Base-by-base conservation (phyloP, 2,797 vertebrate genomes). In the Selene dorsalis region DNA sequence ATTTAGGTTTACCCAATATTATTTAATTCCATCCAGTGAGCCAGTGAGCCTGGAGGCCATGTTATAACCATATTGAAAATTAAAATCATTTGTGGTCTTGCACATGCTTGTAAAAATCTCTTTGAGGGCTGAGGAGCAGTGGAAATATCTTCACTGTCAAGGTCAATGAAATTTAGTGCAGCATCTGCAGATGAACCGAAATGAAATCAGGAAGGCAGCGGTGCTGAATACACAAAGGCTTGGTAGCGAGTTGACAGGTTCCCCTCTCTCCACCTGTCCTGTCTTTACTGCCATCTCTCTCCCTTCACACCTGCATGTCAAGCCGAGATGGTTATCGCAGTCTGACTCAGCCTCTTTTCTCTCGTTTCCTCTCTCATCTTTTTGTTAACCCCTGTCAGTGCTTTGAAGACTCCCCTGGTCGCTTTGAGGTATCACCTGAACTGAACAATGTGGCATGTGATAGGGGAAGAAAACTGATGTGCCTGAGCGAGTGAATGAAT, bases 231-330 rank as follows among this genome's bases (percentile, higher is more conserved):
- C 47, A 41, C 30, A 58, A 4, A 41, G 47, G n/a, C 38, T 38
- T 5, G 3, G 5, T 7, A 0, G 30, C 50, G 61, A 65, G 50
- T 13, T 6, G 61, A 73, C 79, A 82, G 79, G 41, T 63, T 22
- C 39, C 41, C 62, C 41, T 48, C 53, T 26, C 43, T 80, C 76
- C 85, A 87, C 88, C 87, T 91, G 90, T 88, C 69, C 77, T 64
- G 13, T 39, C 76, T 75, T 20, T 9, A 10, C 79, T 16, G 16
- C 32, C 52, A 7, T 75, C 58, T 66, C 38, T 59, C 75, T 82
- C 79, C 53, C 83, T 87, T 87, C 82, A 88, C 93, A 94, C 91
- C 91, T 94, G 92, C 85, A 90, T 83, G 68, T 78, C 14, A 64
- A 73, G 61, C 56, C 50, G 3, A 89, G 92, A 93, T 93, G 76